Percentiles rank a stretch among this genome's conserved stretches.
Evolutionary conservation across 2,797 vertebrate species (phyloP).

Genomic region (Gallinago solitaria): DNA sequence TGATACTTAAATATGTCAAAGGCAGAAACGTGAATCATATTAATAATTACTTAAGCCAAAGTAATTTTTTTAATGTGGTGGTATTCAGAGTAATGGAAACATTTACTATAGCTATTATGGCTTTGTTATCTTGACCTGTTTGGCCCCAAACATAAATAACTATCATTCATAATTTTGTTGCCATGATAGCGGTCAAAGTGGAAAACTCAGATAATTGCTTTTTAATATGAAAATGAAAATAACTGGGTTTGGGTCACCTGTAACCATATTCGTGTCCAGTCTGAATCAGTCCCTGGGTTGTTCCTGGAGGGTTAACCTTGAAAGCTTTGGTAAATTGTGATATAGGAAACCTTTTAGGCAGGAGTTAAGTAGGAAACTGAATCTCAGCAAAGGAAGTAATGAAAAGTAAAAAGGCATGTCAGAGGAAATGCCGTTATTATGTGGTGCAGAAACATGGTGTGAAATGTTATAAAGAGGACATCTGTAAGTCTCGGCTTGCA

Average conservation of each 20-base stretch:
- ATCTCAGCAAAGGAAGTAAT: constrained; percentile 46
- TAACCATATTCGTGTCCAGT: not conserved
- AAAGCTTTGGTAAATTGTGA: constrained; percentile 31
- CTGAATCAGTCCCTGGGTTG: not conserved
- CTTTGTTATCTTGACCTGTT: not conserved
- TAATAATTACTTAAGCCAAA: not conserved
- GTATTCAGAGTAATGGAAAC: not conserved
- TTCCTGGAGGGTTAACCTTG: constrained; percentile 18
- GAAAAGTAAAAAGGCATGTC: constrained; percentile 50
- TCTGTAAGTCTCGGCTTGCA: constrained; percentile 41
- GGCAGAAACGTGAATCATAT: not conserved
- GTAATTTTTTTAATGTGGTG: not conserved
- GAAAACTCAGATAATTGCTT: not conserved
- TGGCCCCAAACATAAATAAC: not conserved
- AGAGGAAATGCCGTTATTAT: constrained; percentile 14
- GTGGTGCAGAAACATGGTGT: not conserved
- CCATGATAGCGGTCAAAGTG: not conserved
- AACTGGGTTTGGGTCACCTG: not conserved
- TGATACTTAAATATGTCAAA: not conserved
- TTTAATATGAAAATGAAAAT: not conserved
- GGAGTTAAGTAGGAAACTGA: constrained; percentile 54
- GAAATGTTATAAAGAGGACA: constrained; percentile 57
- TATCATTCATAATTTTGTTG: not conserved
- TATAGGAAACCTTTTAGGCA: constrained; percentile 17
- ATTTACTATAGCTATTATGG: not conserved